Evolutionary conservation across 2,888 invertebrate genomes (phyloP).

Genomic region (Athalia cordata): DNA sequence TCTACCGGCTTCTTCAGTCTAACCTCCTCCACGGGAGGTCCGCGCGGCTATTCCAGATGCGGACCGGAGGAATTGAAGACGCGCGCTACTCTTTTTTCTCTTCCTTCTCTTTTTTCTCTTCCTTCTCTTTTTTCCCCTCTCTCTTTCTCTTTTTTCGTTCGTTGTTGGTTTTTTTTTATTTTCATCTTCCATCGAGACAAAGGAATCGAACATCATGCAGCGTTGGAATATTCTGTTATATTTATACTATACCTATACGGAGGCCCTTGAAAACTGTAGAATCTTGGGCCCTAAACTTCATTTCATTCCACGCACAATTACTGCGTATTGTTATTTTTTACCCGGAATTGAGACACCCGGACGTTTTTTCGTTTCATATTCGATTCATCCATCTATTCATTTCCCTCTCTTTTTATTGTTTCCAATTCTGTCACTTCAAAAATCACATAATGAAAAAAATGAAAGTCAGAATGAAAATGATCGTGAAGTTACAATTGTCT

Average conservation of each 20-base stretch:
- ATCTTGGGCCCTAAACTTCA: too few species aligned
- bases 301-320: too few species aligned
- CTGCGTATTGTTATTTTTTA: too few species aligned
- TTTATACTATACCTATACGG: too few species aligned
- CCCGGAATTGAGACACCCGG: too few species aligned
- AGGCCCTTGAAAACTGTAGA: too few species aligned
- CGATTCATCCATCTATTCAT: not conserved
- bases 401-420: not conserved
- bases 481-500: not conserved
- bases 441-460: slow-evolving; percentile 46
- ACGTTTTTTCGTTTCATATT: not conserved
- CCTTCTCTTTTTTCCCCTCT: slow-evolving; percentile 34
- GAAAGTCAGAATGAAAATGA: too few species aligned
- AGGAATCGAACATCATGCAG: slow-evolving; percentile 38
- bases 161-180: not conserved
- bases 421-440: not conserved
- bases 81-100: slow-evolving; percentile 48
- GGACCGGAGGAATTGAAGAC: slow-evolving; percentile 37
- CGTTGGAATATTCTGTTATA: slow-evolving; percentile 16
- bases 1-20: slow-evolving; percentile 61
- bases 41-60: slow-evolving; percentile 21
- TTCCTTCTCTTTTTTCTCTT: not conserved
- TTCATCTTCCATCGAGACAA: slow-evolving; percentile 30
- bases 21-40: slow-evolving; percentile 63
- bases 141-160: slow-evolving; percentile 46